Base-by-base conservation (phyloP, 2,888 invertebrate species). In the Eristalinus sepulchralis region DNA sequence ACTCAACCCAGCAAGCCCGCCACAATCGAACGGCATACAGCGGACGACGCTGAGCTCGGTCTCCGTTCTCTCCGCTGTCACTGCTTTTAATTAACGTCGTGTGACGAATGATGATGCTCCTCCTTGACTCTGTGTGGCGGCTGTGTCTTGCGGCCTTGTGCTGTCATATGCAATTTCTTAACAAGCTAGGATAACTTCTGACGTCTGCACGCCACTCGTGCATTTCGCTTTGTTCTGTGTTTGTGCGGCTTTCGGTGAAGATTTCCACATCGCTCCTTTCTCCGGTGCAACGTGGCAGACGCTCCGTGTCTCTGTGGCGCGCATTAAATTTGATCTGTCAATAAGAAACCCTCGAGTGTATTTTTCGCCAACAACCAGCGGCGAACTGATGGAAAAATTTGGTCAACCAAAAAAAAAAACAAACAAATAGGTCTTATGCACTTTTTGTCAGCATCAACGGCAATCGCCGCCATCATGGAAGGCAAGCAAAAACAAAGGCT, bases 31-130 rank as follows among this genome's bases (percentile, higher is more conserved):
- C 34, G 60, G 47, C 59, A 33, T 1, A 17, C 47, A 17, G 20
- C 24, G 33, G 53, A n/a, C 57, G 64, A n/a, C 60, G 66, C 57
- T 66, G 67, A 53, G 60, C 67, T 47, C 6, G 0, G 47, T 8
- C 47, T 47, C 67, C 39, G 39, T 59, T 80, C 75, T 34, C 76
- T 20, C 53, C 55, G 24, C 70, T 31, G 55, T 47, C 73, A 62
- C 72, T 82, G 78, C 62, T 83, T 86, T 83, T 83, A 86, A 86
- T 86, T 86, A 82, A 86, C 83, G 73, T 86, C 86, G 83, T 82
- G 77, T 82, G 77, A 73, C 78, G 78, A 71, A 70, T 81, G 68
- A 85, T 70, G 64, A 57, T 66, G 72, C 72, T 34, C 59, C 63
- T 76, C 47, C 55, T 63, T 63, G 47, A 53, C 63, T 72, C 75